Conservation (phyloP, 2,113 vertebrate species). For the Crotalus helleri region DNA sequence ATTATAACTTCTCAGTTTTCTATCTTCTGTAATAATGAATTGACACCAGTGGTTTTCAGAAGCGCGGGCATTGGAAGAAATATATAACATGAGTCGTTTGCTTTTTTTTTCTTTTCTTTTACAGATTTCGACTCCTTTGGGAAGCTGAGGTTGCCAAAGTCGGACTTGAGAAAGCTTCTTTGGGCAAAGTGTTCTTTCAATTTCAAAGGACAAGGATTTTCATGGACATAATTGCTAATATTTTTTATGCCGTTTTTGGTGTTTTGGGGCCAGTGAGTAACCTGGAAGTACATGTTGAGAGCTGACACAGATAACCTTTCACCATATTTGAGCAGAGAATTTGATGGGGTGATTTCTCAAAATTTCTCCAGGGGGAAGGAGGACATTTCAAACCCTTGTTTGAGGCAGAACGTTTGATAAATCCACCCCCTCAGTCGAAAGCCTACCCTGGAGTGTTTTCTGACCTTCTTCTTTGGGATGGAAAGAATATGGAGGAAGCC, state of each 20-base stretch:
- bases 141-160: slow-evolving; percentile 68
- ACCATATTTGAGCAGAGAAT: not conserved
- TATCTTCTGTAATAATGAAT: not conserved
- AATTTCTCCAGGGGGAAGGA: not conserved
- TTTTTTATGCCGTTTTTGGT: slow-evolving; percentile 54
- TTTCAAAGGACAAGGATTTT: slow-evolving; percentile 73
- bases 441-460: not conserved
- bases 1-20: not conserved
- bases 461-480: not conserved
- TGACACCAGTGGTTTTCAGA: not conserved
- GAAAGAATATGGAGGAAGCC: not conserved
- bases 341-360: not conserved
- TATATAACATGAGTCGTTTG: not conserved
- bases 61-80: not conserved
- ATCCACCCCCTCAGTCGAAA: not conserved
- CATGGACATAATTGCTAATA: slow-evolving; percentile 39
- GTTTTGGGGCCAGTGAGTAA: slow-evolving; percentile 68
- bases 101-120: not conserved
- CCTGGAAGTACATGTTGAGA: not conserved
- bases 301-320: not conserved
- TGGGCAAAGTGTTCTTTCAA: slow-evolving; percentile 59
- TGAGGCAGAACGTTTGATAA: not conserved
- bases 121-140: slow-evolving; percentile 72
- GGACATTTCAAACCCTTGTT: not conserved
- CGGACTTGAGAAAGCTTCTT: slow-evolving; percentile 72